Conservation (phyloP, 2,888 invertebrate species). For the Morpho helenor region DNA sequence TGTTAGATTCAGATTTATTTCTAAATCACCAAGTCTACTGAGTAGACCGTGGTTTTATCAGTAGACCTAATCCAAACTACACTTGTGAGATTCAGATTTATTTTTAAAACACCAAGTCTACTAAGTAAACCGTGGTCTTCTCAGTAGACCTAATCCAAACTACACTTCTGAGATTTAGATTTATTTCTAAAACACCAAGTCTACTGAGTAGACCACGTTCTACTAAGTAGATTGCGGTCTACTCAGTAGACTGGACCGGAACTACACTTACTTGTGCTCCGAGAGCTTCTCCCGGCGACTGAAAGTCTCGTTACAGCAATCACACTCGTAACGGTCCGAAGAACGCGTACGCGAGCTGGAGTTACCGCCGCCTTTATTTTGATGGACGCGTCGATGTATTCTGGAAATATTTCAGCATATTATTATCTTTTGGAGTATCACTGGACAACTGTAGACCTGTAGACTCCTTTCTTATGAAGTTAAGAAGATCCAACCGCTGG, state of each 20-base stretch:
- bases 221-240: neutral
- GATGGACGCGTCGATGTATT: slow-evolving; percentile 66
- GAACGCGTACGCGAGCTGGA: slow-evolving; percentile 51
- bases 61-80: slow-evolving; percentile 17
- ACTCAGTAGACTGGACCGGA: neutral
- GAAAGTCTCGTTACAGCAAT: slow-evolving; percentile 66
- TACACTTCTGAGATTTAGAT: neutral
- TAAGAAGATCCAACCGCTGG: too few relatives aligned
- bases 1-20: neutral
- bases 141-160: slow-evolving; percentile 2
- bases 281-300: slow-evolving; percentile 62
- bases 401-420: slow-evolving; percentile 34
- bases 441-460: too few relatives aligned
- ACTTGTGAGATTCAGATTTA: neutral
- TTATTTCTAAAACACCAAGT: neutral
- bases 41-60: neutral
- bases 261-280: slow-evolving; percentile 52
- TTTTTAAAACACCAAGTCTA: neutral
- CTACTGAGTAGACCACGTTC: slow-evolving; percentile 10
- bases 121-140: slow-evolving; percentile 1
- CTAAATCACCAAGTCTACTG: neutral
- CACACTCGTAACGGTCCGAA: slow-evolving; percentile 67
- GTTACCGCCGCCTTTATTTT: slow-evolving; percentile 50
- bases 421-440: too few relatives aligned
- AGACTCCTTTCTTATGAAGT: too few relatives aligned